Evolutionary conservation across 2,113 vertebrate genomes (phyloP).

Genomic region (Nothocercus julius): DNA sequence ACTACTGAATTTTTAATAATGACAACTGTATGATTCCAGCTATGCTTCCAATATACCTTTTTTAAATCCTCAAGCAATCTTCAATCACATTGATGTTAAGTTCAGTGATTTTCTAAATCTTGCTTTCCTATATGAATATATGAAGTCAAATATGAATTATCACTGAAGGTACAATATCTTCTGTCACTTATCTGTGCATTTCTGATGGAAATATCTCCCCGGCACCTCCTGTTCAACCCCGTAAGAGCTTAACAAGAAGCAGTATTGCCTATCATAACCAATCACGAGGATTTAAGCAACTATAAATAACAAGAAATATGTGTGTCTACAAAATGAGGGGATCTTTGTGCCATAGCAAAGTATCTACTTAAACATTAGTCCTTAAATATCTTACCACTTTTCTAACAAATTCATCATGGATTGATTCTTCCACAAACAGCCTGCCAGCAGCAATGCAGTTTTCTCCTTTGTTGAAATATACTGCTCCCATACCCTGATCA

Average conservation of each 20-base stretch:
- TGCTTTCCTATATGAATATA: not conserved
- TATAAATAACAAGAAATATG: not conserved
- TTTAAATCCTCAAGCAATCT: not conserved
- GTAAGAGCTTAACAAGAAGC: not conserved
- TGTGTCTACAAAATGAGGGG: not conserved
- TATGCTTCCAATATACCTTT: not conserved
- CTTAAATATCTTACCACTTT: constrained; percentile 80
- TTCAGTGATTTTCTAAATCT: not conserved
- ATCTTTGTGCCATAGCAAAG: not conserved
- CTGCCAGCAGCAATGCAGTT: constrained; percentile 88
- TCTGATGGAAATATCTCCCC: not conserved
- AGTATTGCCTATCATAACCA: not conserved
- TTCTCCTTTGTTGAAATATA: constrained; percentile 88
- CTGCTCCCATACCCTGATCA: constrained; percentile 83
- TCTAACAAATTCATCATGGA: constrained; percentile 83
- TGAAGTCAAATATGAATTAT: not conserved
- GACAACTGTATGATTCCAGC: not conserved
- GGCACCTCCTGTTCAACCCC: not conserved
- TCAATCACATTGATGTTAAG: not conserved
- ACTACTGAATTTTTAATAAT: not conserved
- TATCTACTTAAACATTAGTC: not conserved
- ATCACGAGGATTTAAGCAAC: not conserved
- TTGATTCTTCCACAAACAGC: constrained; percentile 84
- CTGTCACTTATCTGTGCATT: not conserved
- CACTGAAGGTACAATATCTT: not conserved